Evolutionary conservation across 2,888 invertebrate species (phyloP), one percentile per base, ranked within the genome.

Genomic region (Phalangium opilio): DNA sequence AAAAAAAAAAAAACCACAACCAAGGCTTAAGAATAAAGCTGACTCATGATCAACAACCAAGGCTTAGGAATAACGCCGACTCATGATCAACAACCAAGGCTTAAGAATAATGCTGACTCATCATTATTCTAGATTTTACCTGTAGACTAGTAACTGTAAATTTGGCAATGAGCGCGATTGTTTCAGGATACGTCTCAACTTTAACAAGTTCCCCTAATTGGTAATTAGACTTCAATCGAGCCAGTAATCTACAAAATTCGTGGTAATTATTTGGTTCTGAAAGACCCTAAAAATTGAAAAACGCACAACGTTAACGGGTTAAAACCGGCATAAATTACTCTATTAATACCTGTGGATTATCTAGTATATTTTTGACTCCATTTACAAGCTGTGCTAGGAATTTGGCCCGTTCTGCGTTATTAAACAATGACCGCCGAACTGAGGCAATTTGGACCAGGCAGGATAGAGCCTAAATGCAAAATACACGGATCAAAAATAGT

Each of bases 201-300:
- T 91, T 86, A 32, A 96, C 91, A 56, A 98, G 71, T 70, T 98
- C 98, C 0, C 93, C 89, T 10, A 98, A 73, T 68, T 98, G 98
- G 69, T 95, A 98, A 72, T 96, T 98, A 33, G 90, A 89, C 70
- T 98, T 98, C 43, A 98, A 74, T 10, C 96, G 77, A 8, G 95
- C 93, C 50, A 98, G 73, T 39, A 98, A 73, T 2, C 98, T 80
- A 66, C 96, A 98, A 72, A 98, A 98, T 70, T 98, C 96, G 69
- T 98, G 98, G 69, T 98, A 98, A 67, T 93, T 93, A 35, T 81
- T 82, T 7, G 93, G 81, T 67, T 95, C 91, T 52, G 87, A 83
- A 19, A 96, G 71, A 45, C 89, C 89, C 76, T 79, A 71, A 1
- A 66, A 59, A 49, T 27, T 27, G 27, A 27, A 27, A 27, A 27